Evolutionary conservation across 2,797 vertebrate species (phyloP), one percentile per base, ranked within the genome.

Genomic region (Pachyuromys duprasi): DNA sequence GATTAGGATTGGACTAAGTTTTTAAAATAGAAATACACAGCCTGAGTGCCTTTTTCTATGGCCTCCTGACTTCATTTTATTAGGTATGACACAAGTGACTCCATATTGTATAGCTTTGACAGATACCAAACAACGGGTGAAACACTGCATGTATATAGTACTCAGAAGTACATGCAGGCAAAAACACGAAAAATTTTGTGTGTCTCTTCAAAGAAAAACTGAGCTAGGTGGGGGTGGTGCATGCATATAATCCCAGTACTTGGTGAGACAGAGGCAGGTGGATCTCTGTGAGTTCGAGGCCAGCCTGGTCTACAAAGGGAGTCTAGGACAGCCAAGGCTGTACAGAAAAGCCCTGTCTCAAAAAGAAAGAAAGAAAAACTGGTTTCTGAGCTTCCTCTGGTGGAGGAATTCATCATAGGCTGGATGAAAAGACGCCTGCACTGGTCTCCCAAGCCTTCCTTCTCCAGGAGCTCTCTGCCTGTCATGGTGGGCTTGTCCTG

Each of bases 391-490:
- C 72, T 42, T 55, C 12, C 1, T 2, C 18, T 26, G 0, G 1
- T 28, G 2, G 60, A 90, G 24, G 57, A 17, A 42, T 15, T n/a
- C 39, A 1, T 65, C 6, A 14, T 22, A 24, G 42, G 11, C 11
- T 45, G 74, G 11, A 0, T 7, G 36, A 18, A 80, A 17, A 26
- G 17, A n/a, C 1, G n/a, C 14, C 28, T 3, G 28, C 2, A 1
- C 14, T 36, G 36, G 39, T n/a, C 20, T n/a, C 31, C 24, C 20
- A 14, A 33, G 0, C 4, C 12, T 49, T 3, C 3, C 26, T 39
- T 63, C 45, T 31, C 3, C 15, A 42, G 22, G 36, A 88, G 1
- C 1, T 11, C 3, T 0, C 5, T 55, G 11, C 39, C 57, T 45
- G 13, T 42, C 55, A 8, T 3, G 39, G 26, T 65, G 60, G 81